These are phyloP conservation scores for Ginglymostoma cirratum DNA, from an alignment of 2,113 vertebrate genomes.

Conservation along the genomic window DNA sequence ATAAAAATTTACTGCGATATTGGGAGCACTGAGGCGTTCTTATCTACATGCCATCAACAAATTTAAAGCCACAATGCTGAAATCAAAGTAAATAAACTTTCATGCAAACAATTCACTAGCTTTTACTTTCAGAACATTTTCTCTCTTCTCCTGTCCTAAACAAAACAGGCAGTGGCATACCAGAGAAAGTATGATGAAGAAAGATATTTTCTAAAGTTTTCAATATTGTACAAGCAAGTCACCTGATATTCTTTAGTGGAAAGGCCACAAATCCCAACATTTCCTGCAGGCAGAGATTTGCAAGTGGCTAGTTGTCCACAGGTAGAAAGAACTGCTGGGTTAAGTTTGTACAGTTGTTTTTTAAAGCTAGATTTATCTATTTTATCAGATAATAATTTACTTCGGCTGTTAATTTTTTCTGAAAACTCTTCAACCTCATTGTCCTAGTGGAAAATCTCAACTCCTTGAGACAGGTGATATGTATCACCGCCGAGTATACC, in stretches of 20 bases:
- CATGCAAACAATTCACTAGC: not conserved
- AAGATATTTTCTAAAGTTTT: not conserved
- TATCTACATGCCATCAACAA: not conserved
- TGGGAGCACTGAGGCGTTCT: not conserved
- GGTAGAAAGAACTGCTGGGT: not conserved
- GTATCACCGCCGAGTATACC: not conserved
- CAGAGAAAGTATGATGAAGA: not conserved
- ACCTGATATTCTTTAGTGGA: slow-evolving; percentile 4
- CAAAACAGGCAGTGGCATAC: not conserved
- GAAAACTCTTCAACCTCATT: not conserved
- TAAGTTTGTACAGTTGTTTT: not conserved
- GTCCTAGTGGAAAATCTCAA: slow-evolving; percentile 2
- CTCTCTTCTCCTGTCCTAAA: not conserved
- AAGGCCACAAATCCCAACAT: not conserved
- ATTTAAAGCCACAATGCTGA: not conserved
- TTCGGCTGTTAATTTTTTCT: not conserved
- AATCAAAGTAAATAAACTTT: not conserved
- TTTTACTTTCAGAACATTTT: not conserved
- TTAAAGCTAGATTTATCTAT: not conserved
- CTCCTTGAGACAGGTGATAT: not conserved
- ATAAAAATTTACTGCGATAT: not conserved
- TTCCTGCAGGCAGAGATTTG: not conserved
- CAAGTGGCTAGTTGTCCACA: not conserved
- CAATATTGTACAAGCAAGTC: not conserved
- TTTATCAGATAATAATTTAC: not conserved